Conservation (phyloP, 92 coral and sea anemone species). For the Epizoanthus fatuus region DNA sequence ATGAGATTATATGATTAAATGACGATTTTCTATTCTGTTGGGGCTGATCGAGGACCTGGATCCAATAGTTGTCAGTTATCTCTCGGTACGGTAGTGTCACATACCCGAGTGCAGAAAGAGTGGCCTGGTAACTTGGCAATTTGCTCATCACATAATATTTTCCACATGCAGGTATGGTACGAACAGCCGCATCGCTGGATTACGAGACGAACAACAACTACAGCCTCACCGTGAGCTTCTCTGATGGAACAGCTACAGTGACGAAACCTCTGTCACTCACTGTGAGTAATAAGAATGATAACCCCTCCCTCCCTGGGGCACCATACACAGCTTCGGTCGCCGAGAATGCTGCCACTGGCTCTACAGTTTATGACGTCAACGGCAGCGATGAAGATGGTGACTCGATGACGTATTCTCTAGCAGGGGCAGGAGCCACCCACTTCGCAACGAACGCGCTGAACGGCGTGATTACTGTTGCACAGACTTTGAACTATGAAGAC, state of each 20-base stretch:
- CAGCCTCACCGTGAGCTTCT: slow-evolving; percentile 70
- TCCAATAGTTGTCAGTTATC: no score
- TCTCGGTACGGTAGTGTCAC: no score
- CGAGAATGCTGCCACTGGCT: slow-evolving; percentile 66
- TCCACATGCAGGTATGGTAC: neutral
- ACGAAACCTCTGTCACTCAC: slow-evolving; percentile 65
- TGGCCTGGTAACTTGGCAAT: no score
- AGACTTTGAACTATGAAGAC: slow-evolving; percentile 59
- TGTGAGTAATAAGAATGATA: slow-evolving; percentile 74
- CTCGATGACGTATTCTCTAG: slow-evolving; percentile 64
- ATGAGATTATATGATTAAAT: no score
- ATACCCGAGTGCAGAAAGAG: no score
- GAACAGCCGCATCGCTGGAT: slow-evolving; percentile 71
- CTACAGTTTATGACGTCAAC: slow-evolving; percentile 69
- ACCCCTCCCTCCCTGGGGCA: slow-evolving; percentile 71
- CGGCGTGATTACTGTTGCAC: slow-evolving; percentile 58
- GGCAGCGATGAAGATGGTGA: slow-evolving; percentile 80
- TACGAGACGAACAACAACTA: slow-evolving; percentile 71
- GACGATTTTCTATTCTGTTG: no score
- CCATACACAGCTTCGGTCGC: slow-evolving; percentile 72
- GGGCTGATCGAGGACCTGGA: no score
- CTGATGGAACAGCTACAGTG: slow-evolving; percentile 58
- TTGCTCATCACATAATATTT: no score
- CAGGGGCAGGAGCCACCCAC: slow-evolving; percentile 69
- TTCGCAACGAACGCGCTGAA: slow-evolving; percentile 61